These are phyloP conservation scores for Liolophura sinensis DNA, from an alignment of 1,140 invertebrate species.

Conservation along the genomic window DNA sequence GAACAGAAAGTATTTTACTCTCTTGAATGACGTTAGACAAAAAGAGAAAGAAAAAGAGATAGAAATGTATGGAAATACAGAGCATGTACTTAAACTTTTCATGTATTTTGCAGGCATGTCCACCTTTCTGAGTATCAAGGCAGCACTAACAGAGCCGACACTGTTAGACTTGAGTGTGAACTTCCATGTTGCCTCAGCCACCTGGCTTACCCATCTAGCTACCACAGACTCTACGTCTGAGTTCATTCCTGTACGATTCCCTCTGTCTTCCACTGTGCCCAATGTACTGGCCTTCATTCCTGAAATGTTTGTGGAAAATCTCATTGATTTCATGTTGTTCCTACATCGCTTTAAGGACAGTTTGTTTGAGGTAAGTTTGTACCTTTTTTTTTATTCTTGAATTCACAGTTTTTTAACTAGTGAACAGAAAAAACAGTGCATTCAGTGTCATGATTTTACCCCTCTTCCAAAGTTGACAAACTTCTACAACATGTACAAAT, in stretches of 20 bases:
- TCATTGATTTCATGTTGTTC: conserved; percentile 78
- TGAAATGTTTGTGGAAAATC: conserved; percentile 88
- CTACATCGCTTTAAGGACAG: conserved; percentile 66
- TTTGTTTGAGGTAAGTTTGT: conserved; percentile 45
- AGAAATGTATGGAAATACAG: too few species aligned
- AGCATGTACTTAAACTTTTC: too few species aligned
- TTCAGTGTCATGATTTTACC: too few species aligned
- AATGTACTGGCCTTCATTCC: conserved; percentile 74
- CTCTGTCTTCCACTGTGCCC: conserved; percentile 62
- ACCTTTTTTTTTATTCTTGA: too few species aligned
- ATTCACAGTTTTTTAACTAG: too few species aligned
- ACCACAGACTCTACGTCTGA: conserved; percentile 50
- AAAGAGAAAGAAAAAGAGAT: too few species aligned
- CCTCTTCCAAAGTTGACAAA: too few species aligned
- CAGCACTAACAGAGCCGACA: conserved; percentile 74
- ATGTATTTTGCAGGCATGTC: conserved; percentile 49
- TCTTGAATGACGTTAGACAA: too few species aligned
- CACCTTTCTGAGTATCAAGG: conserved; percentile 61
- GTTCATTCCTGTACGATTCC: conserved; percentile 67
- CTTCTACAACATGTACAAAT: too few species aligned
- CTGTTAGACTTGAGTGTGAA: conserved; percentile 71
- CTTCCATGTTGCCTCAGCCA: conserved; percentile 79
- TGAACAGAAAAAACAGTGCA: too few species aligned
- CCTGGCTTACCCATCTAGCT: conserved; percentile 83
- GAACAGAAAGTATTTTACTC: too few species aligned